Base-by-base conservation (phyloP, 2,888 invertebrate genomes). In the Heliconius ethilla region DNA sequence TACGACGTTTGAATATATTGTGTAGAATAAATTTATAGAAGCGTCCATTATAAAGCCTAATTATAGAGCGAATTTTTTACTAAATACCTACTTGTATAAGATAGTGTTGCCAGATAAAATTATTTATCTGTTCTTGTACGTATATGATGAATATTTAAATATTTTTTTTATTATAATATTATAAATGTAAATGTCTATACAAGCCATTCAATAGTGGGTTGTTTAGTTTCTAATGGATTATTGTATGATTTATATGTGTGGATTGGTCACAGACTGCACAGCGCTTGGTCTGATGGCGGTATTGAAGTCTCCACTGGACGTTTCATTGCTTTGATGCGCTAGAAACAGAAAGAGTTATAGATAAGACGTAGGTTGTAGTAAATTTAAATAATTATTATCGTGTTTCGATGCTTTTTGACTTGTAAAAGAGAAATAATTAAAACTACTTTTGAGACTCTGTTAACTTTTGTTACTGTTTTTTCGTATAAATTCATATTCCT, bases 241-340 rank as follows among this genome's bases (percentile, higher is more conserved):
- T 77, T 9, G 66, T 74, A 65, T 3, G 74, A 45, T 59, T 70
- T 65, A 74, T 55, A 66, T 22, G 75, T 29, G 33, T 67, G 77
- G 78, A 87, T 85, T 85, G 91, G 94, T 94, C 94, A 94, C 94
- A 94, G 94, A 83, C 85, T 91, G 89, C 88, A 93, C 0, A 91
- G 84, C 0, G 89, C 87, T 2, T 91, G 81, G 78, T 93, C 94
- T 18, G 89, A 78, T 2, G 92, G 91, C 27, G 93, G 93, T 84
- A 92, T 89, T 59, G 94, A 81, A 1, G 85, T 91, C 83, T 89
- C 90, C 81, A 89, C 91, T 0, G 94, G 94, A 0, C 86, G 85
- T 79, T 86, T 88, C 77, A 94, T 90, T 13, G 90, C 91, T 79
- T 87, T 90, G 80, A 94, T 86, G 15, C 94, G 91, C 94, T 94